Evolutionary conservation across 1,140 invertebrate species (phyloP).

Genomic region (Ylistrum balloti): DNA sequence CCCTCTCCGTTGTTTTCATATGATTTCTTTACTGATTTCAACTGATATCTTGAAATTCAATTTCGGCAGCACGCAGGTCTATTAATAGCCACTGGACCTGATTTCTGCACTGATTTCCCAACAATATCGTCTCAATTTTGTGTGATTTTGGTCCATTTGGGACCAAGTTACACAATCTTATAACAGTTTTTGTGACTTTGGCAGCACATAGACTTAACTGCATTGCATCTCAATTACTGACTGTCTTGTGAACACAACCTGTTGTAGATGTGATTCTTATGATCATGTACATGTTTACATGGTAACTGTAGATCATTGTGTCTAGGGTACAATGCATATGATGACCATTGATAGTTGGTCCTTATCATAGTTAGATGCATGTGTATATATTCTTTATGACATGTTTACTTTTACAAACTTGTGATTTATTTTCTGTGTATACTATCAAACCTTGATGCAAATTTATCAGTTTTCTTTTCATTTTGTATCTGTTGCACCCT

Average conservation of each 20-base stretch:
- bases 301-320: neutral
- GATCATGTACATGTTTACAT: neutral
- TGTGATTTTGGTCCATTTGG: neutral
- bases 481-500: no score
- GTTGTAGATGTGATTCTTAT: neutral
- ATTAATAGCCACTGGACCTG: neutral
- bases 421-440: neutral
- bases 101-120: constrained; percentile 14
- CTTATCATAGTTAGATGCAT: constrained; percentile 2
- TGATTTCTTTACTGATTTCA: constrained; percentile 28
- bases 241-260: neutral
- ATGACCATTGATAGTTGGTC: neutral
- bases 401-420: neutral
- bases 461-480: neutral
- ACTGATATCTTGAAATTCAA: neutral
- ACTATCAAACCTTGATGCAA: neutral
- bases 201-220: neutral
- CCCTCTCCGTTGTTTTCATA: neutral
- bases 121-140: neutral
- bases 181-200: neutral
- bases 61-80: constrained; percentile 12
- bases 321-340: neutral
- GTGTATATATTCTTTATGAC: neutral
- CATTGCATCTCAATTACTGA: neutral
- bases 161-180: neutral